A percentile compares a stretch with the other conserved stretches of the same genome.
phyloP scores from a whole-genome alignment of 2,797 vertebrate species.

The Phrynocephalus guinanensis region DNA sequence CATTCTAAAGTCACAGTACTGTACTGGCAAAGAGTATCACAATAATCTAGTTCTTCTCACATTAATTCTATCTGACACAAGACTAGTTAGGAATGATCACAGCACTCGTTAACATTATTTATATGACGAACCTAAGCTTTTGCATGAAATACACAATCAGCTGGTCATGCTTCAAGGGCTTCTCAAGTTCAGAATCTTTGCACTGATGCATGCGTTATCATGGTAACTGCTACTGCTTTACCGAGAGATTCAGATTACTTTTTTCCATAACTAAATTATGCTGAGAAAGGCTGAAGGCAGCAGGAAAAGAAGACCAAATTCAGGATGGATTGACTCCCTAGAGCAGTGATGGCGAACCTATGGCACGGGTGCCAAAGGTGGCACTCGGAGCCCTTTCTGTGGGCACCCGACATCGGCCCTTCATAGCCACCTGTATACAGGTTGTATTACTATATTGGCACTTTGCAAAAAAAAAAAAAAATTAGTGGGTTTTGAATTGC shows the following conservation, averaged over 20 bases:
- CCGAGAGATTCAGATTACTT: not conserved
- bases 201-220: too few relatives aligned
- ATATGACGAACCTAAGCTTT: slow-evolving; percentile 19
- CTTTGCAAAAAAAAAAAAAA: too few relatives aligned
- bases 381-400: too few relatives aligned
- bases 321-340: too few relatives aligned
- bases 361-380: too few relatives aligned
- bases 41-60: slow-evolving; percentile 40
- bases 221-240: not conserved
- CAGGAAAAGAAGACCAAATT: too few relatives aligned
- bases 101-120: slow-evolving; percentile 25
- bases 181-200: not conserved
- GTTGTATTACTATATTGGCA: too few relatives aligned
- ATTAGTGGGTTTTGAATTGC: too few relatives aligned
- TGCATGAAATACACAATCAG: slow-evolving; percentile 48
- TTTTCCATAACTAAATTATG: not conserved
- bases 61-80: slow-evolving; percentile 18
- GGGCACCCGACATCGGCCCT: too few relatives aligned
- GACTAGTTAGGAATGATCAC: slow-evolving; percentile 7
- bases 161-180: slow-evolving; percentile 10
- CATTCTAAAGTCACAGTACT: not conserved
- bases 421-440: too few relatives aligned
- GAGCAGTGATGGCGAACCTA: too few relatives aligned
- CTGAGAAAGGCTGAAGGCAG: too few relatives aligned
- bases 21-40: not conserved